Evolutionary conservation across 1,140 invertebrate species (phyloP), one percentile per base, ranked within the genome.

Genomic region (Drosophila repletoides): DNA sequence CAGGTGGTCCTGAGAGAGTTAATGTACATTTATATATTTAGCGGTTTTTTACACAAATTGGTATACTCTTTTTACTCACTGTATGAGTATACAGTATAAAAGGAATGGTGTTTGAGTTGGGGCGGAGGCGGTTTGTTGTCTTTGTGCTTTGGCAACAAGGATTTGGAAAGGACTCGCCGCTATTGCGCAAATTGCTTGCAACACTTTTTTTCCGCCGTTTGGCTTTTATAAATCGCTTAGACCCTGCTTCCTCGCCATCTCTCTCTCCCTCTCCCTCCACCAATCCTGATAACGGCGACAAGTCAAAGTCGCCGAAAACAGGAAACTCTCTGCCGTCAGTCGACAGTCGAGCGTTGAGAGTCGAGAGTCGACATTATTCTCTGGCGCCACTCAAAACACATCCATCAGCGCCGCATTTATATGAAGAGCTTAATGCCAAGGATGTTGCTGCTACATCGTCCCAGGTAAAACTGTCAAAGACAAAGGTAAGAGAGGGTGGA

Each of bases 171-270:
- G 17, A 68, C 60, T 67, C 61, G 26, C 61, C 55, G 53, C 51
- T 66, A 84, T 73, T 84, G 79, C 77, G 69, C 69, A 83, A 83
- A 83, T 83, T 84, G 79, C 79, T 83, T 84, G 79, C 79, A 83
- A 83, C 80, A 83, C 79, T 83, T 83, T 84, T 74, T 64, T 66
- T 69, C 29, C 58, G 67, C 45, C 56, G 66, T 68, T 74, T 84
- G 80, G 80, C 80, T 84, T 83, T 83, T 84, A 83, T 83, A 83
- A 83, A 83, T 84, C 79, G 79, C 59, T 83, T 83, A 84, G 77
- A 81, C 29, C 56, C 3, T 9, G 2, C 29, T n/a, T 9, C 33
- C 5, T 0, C 40, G 14, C 45, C n/a, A n/a, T 5, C 6, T 15
- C 19, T 6, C 9, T 9, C 3, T 12, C 28, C 2, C 14, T 2